Percentiles rank a stretch among this genome's conserved stretches.
phyloP scores from a whole-genome alignment of 1,140 invertebrate genomes.

The Lasaia peninsularis region DNA sequence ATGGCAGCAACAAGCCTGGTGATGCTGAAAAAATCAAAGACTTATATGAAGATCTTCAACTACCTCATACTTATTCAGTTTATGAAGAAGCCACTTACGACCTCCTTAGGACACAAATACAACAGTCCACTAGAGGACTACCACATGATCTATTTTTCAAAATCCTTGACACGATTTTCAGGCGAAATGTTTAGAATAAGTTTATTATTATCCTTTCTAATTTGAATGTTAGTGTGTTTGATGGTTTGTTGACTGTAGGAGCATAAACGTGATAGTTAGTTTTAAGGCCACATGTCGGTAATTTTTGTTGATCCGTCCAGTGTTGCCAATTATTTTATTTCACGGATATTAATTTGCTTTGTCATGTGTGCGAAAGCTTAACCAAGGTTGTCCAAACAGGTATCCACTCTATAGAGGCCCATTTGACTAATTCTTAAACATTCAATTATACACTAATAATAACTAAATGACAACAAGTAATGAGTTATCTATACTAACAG shows the following conservation, averaged over 20 bases:
- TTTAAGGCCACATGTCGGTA: not conserved
- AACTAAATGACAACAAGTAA: no score
- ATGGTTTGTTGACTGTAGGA: not conserved
- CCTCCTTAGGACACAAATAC: slow-evolving; percentile 89
- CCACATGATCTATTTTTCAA: slow-evolving; percentile 90
- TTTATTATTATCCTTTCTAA: slow-evolving; percentile 9
- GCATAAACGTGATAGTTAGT: not conserved
- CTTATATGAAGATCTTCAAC: slow-evolving; percentile 88
- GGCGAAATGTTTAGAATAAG: slow-evolving; percentile 70
- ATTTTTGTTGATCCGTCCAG: slow-evolving; percentile 13
- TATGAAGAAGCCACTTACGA: slow-evolving; percentile 94
- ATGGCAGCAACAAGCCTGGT: slow-evolving; percentile 84
- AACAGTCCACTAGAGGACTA: slow-evolving; percentile 89
- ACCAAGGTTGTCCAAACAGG: no score
- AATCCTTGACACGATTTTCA: slow-evolving; percentile 89
- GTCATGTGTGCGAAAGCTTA: no score
- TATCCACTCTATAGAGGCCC: no score
- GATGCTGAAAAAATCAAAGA: slow-evolving; percentile 86
- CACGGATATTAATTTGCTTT: no score
- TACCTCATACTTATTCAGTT: slow-evolving; percentile 86
- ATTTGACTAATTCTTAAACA: no score
- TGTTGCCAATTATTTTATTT: not conserved
- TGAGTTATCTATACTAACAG: no score
- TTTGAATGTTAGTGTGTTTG: not conserved
- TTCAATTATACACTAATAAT: no score